A percentile compares a stretch with the other conserved stretches of the same genome.
Conservation (phyloP, 2,113 vertebrate species). For the Corynorhinus townsendii region DNA sequence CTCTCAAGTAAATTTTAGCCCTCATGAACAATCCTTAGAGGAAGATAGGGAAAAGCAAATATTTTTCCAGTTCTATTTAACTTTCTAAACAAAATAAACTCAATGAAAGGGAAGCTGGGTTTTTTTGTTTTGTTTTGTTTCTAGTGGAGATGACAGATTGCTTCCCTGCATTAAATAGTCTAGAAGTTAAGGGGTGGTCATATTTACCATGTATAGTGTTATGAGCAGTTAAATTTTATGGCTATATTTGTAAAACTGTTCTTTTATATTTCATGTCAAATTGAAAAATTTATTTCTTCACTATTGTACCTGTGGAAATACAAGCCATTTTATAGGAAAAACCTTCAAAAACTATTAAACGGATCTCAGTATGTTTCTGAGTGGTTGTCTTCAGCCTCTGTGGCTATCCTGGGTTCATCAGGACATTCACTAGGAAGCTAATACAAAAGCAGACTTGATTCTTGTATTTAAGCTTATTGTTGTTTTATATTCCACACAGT, state of each 20-base stretch:
- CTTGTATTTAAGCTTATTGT: neutral
- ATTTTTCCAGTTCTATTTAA: slow-evolving; percentile 63
- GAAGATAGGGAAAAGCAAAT: slow-evolving; percentile 14
- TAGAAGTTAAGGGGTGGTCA: slow-evolving; percentile 50
- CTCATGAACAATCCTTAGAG: slow-evolving; percentile 24
- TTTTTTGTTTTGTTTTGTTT: neutral
- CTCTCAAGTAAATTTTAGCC: neutral
- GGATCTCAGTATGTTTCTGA: slow-evolving; percentile 72
- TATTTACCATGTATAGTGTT: slow-evolving; percentile 65
- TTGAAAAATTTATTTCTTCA: slow-evolving; percentile 77
- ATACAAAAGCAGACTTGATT: neutral
- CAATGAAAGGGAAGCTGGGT: slow-evolving; percentile 26
- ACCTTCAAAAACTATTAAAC: slow-evolving; percentile 74
- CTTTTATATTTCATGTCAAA: slow-evolving; percentile 78
- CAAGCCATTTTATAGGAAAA: slow-evolving; percentile 83
- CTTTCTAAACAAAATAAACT: slow-evolving; percentile 45
- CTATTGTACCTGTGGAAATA: slow-evolving; percentile 84
- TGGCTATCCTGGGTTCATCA: neutral
- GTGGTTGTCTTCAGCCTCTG: slow-evolving; percentile 55
- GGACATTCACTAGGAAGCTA: neutral
- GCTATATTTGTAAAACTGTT: slow-evolving; percentile 78
- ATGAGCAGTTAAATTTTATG: slow-evolving; percentile 74
- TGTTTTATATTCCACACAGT: neutral
- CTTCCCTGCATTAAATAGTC: slow-evolving; percentile 60
- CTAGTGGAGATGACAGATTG: slow-evolving; percentile 25